Percentiles rank a stretch among this genome's conserved stretches.
phyloP scores from a whole-genome alignment of 2,888 invertebrate species.

The Sycophila texana region DNA sequence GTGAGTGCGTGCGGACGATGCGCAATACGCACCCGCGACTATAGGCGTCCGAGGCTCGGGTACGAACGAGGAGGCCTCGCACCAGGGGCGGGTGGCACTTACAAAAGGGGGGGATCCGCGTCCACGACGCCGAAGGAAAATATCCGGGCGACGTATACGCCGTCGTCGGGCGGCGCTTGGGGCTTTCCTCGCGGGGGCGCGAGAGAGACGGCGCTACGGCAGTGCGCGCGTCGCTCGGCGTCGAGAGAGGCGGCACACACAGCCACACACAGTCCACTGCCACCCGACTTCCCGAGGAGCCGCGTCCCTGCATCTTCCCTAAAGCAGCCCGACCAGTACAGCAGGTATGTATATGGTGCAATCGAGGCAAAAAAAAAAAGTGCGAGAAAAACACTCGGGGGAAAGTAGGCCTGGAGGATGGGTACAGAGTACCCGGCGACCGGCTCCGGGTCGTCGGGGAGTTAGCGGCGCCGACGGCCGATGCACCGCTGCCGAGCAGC shows the following conservation, averaged over 20 bases:
- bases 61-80: too few relatives aligned
- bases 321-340: too few relatives aligned
- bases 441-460: conserved; percentile 51
- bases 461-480: conserved; percentile 37
- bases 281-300: conserved; percentile 58
- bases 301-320: conserved; percentile 55
- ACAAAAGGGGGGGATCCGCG: too few relatives aligned
- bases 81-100: too few relatives aligned
- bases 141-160: too few relatives aligned
- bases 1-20: too few relatives aligned
- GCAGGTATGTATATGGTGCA: too few relatives aligned
- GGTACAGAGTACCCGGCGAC: background rate
- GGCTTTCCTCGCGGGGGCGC: conserved; percentile 7
- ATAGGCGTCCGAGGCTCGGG: too few relatives aligned
- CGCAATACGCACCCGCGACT: too few relatives aligned
- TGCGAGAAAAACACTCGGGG: background rate
- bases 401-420: too few relatives aligned
- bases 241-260: background rate
- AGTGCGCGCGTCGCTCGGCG: conserved; percentile 23
- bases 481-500: conserved; percentile 57
- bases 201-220: conserved; percentile 25
- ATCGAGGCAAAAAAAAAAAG: conserved; percentile 56
- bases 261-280: conserved; percentile 68
- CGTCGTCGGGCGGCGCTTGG: too few relatives aligned
- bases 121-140: too few relatives aligned